phyloP scores from a whole-genome alignment of 2,113 vertebrate species.

The Phocoena sinus region DNA sequence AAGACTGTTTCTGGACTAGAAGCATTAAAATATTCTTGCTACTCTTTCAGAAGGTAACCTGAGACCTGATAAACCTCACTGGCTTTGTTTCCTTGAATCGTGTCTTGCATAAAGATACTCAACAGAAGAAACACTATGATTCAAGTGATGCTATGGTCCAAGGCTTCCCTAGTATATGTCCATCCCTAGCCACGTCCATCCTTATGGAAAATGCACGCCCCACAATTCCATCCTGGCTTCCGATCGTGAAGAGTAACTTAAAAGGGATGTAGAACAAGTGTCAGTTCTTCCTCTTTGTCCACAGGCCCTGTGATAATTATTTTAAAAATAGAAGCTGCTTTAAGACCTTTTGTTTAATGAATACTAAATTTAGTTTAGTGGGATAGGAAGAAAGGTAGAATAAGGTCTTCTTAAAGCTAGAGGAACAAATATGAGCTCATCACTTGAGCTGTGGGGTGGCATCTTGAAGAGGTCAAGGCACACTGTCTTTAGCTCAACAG shows the following conservation, averaged over 20 bases:
- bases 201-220: background rate
- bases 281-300: background rate
- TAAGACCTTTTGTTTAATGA: background rate
- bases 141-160: background rate
- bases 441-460: background rate
- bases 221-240: background rate
- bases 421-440: background rate
- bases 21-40: background rate
- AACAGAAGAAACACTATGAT: background rate
- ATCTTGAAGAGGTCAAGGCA: background rate
- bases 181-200: background rate
- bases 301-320: background rate
- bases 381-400: background rate
- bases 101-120: background rate
- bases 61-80: background rate
- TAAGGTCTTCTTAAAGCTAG: background rate
- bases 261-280: background rate
- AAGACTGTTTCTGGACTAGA: background rate
- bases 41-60: background rate
- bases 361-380: background rate
- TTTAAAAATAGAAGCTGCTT: background rate
- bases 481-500: background rate
- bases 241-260: background rate
- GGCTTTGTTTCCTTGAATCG: background rate
- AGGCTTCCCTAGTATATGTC: background rate